These are phyloP conservation scores for Euphonia xanthogaster DNA, from an alignment of 2,797 vertebrate species.

Conservation along the genomic window DNA sequence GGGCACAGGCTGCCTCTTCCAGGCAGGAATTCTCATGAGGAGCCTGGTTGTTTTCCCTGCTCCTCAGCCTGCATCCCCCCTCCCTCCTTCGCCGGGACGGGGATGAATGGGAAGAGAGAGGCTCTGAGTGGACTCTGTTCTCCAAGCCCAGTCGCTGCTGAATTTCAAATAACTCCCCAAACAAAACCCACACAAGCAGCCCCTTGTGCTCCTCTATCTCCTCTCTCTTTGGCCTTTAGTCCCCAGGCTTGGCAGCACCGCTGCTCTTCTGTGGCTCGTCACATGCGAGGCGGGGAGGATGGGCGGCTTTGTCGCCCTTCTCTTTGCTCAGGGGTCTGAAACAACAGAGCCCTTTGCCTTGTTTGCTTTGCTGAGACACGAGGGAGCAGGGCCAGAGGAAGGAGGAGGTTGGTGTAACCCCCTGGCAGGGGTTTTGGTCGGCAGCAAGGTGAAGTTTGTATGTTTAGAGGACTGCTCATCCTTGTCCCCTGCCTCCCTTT, in stretches of 20 bases:
- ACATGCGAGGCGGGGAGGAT: conserved; percentile 36
- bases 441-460: background rate
- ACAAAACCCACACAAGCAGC: conserved; percentile 61
- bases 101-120: conserved; percentile 67
- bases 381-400: background rate
- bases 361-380: background rate
- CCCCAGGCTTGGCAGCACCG: conserved; percentile 43
- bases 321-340: background rate
- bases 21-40: conserved; percentile 21
- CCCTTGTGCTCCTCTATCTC: conserved; percentile 64
- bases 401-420: background rate
- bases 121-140: conserved; percentile 69
- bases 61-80: conserved; percentile 19
- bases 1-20: background rate
- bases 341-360: conserved; percentile 61
- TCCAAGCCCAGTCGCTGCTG: conserved; percentile 48
- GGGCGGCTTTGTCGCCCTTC: background rate
- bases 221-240: conserved; percentile 69
- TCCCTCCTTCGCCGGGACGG: background rate
- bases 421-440: background rate
- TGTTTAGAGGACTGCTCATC: rapidly evolving
- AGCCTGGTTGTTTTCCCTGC: conserved; percentile 41
- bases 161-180: conserved; percentile 70
- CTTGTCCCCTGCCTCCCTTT: background rate
- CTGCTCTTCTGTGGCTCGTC: conserved; percentile 59